Conservation (phyloP, 2,888 invertebrate species). For the Dolomedes plantarius region DNA sequence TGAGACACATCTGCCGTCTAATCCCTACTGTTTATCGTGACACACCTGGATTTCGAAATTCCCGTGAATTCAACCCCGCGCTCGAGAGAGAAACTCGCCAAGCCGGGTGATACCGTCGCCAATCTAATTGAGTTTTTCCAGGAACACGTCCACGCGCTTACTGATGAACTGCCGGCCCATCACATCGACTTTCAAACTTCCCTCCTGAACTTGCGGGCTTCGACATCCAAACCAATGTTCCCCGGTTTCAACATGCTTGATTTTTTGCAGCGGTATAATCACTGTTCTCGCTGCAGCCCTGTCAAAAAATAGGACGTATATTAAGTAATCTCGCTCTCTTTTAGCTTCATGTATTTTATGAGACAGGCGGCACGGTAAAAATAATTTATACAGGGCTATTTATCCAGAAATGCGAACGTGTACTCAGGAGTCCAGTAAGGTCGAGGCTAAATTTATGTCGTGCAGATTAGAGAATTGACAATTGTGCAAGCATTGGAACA, state of each 20-base stretch:
- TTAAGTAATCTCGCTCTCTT: neutral
- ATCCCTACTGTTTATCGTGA: too few relatives aligned
- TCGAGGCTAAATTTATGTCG: neutral
- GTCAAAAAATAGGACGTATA: neutral
- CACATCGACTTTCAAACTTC: neutral
- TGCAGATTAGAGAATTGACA: neutral
- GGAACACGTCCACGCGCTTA: neutral
- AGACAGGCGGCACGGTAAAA: neutral
- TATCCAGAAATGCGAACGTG: neutral
- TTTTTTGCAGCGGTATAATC: neutral
- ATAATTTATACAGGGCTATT: neutral
- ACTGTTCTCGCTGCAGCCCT: neutral
- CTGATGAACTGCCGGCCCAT: neutral
- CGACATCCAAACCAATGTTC: neutral
- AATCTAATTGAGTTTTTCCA: neutral
- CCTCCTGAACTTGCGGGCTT: neutral
- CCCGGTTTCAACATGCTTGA: neutral
- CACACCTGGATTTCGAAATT: too few relatives aligned
- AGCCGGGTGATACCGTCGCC: neutral
- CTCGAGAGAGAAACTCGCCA: neutral
- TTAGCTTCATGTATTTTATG: neutral
- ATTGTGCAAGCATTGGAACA: neutral
- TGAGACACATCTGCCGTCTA: too few relatives aligned
- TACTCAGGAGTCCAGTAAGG: neutral
- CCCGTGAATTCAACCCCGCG: neutral